Conservation (phyloP, 2,797 vertebrate genomes). For the Mycteria americana region DNA sequence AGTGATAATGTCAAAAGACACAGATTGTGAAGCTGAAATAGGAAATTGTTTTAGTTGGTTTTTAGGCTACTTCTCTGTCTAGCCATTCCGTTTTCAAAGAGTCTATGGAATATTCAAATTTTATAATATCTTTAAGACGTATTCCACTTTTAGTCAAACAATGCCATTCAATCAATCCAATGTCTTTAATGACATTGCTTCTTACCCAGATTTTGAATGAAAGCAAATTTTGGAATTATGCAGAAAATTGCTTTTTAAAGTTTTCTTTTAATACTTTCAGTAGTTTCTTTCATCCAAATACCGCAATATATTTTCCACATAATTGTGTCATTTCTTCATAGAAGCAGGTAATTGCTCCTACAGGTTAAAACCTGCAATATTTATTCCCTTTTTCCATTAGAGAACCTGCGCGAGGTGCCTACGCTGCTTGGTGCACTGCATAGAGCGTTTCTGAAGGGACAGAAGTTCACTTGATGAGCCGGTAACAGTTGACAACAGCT, state of each 20-base stretch:
- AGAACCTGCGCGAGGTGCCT: neutral
- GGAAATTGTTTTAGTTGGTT: neutral
- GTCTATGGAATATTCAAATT: neutral
- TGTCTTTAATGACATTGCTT: neutral
- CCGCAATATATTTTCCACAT: neutral
- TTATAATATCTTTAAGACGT: neutral
- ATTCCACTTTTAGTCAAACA: neutral
- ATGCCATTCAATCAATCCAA: neutral
- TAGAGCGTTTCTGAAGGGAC: accelerated
- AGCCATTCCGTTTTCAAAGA: neutral
- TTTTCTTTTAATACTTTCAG: neutral
- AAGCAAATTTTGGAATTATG: neutral
- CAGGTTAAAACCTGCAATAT: neutral
- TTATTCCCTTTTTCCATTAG: neutral
- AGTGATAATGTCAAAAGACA: neutral
- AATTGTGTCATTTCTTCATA: neutral
- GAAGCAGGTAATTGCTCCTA: neutral
- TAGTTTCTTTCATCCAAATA: neutral
- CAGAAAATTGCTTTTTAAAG: neutral
- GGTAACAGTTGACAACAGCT: neutral
- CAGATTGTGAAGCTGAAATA: neutral
- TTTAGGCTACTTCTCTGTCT: neutral
- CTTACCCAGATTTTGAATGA: neutral
- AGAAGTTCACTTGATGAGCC: neutral
- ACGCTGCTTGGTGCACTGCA: accelerated